Evolutionary conservation across 2,113 vertebrate species (phyloP).

Genomic region (Nestor notabilis): DNA sequence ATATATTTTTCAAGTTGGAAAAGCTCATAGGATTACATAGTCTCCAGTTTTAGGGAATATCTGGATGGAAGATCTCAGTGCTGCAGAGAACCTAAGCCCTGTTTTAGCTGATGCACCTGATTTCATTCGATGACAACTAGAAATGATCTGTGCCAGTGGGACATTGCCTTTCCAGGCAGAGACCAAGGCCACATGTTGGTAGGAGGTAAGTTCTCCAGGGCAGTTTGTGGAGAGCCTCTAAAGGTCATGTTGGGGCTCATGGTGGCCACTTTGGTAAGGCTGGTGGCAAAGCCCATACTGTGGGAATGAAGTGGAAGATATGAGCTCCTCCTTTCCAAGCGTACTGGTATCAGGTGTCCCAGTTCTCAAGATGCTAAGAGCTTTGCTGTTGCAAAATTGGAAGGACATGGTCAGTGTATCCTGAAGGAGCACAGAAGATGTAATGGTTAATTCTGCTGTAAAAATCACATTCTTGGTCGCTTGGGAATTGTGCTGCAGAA

Average conservation of each 20-base stretch:
- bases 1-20: neutral
- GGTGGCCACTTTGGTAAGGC: neutral
- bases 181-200: neutral
- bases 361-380: neutral
- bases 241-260: neutral
- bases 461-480: neutral
- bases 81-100: neutral
- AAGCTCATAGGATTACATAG: neutral
- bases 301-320: neutral
- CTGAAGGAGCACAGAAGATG: neutral
- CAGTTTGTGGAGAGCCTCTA: neutral
- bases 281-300: neutral
- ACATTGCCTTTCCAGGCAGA: neutral
- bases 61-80: neutral
- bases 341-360: neutral
- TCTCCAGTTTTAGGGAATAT: neutral
- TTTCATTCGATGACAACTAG: neutral
- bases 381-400: neutral
- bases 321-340: neutral
- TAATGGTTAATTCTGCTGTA: conserved; percentile 26
- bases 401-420: neutral
- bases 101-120: neutral
- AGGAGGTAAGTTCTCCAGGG: neutral
- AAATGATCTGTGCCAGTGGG: neutral
- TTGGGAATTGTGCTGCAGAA: conserved; percentile 34